Evolutionary conservation across 2,888 invertebrate genomes (phyloP).

Genomic region (Xestia c-nigrum): DNA sequence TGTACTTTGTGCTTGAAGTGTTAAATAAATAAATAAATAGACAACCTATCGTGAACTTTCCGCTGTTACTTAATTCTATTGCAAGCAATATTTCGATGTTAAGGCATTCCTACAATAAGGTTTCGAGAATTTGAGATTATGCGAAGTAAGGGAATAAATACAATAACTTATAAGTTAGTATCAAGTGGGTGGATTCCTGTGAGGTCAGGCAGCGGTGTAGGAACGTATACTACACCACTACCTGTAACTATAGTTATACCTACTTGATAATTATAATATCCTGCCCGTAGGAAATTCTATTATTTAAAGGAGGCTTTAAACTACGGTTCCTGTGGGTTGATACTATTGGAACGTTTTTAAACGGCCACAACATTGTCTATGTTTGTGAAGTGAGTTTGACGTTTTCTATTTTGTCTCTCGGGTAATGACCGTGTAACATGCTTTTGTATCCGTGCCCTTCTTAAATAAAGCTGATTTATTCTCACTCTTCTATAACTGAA

Average conservation of each 20-base stretch:
- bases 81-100: neutral
- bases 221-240: neutral
- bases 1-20: no score
- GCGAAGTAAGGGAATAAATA: neutral
- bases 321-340: neutral
- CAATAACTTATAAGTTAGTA: neutral
- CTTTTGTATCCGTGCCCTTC: no score
- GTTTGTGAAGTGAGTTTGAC: no score
- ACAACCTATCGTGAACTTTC: slow-evolving; percentile 23
- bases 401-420: no score
- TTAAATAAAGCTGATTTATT: no score
- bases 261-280: neutral
- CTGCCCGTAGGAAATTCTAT: neutral
- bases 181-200: neutral
- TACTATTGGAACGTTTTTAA: no score
- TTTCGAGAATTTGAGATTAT: neutral
- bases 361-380: no score
- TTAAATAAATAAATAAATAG: no score
- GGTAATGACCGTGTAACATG: no score
- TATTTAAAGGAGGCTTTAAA: neutral
- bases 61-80: slow-evolving; percentile 19
- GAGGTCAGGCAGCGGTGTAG: neutral
- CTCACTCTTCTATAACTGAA: no score
- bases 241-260: neutral
- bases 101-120: neutral